Base-by-base conservation (phyloP, 2,797 vertebrate genomes). In the Urosaurus nigricauda region DNA sequence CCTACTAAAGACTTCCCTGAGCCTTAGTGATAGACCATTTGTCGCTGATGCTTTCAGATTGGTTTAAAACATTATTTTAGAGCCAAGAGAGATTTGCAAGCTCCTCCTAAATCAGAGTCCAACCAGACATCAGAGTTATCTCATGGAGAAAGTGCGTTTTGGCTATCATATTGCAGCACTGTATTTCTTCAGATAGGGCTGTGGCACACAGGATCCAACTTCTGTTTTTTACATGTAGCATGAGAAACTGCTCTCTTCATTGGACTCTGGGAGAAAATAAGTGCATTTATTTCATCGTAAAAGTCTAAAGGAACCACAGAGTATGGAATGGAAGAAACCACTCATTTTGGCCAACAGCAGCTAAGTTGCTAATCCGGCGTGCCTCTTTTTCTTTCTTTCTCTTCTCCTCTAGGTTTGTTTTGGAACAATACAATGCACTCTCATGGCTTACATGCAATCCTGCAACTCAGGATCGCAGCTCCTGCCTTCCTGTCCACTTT, bases 351-450 rank as follows among this genome's bases (percentile, higher is more conserved):
- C 58, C 58, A 26, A 4, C 9, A n/a, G 12, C 19, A 40, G 17
- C 58, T 81, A 29, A 65, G 74, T 77, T 47, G 74, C 74, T 47
- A 26, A 77, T 2, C 24, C 26, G 12, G 29, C 9, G 26, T 26
- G 29, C 37, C 17, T 56, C 70, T 16, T 21, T 24, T 21, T n/a
- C n/a, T 5, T 0, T 56, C 13, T 56, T 53, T 43, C 40, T 43
- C 0, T 17, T 26, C 12, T 0, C 88, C 93, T 4, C 77, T 96
- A 99, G 99, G 98, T 99, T 99, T 83, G 99, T 99, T 68, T 94
- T 99, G 98, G 99, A 99, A 96, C 99, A 99, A 98, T 99, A 99
- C 96, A 99, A 99, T 3, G 98, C 99, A 89, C 98, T 99, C 89
- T 99, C 99, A 88, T 99, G 99, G 99, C 97, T 99, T 89, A 99